phyloP scores from a whole-genome alignment of 2,888 invertebrate species.

The Megaustenia siamemsis region DNA sequence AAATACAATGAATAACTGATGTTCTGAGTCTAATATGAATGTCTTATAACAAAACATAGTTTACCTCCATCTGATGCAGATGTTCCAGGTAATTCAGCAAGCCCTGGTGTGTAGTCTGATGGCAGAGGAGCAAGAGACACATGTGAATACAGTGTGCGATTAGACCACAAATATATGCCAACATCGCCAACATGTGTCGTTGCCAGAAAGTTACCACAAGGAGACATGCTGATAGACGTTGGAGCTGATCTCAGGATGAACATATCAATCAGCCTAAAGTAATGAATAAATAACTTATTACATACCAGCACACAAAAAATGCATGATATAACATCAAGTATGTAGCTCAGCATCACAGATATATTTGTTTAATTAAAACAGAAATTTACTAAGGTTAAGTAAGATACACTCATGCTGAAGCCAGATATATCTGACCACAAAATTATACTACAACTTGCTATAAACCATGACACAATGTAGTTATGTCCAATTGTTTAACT shows the following conservation, averaged over 20 bases:
- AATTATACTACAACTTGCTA: too few species aligned
- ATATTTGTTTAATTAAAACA: too few species aligned
- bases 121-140: slow-evolving; percentile 85
- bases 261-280: slow-evolving; percentile 81
- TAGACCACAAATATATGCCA: slow-evolving; percentile 96
- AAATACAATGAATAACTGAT: too few species aligned
- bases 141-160: slow-evolving; percentile 90
- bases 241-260: slow-evolving; percentile 88
- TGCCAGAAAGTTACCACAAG: slow-evolving; percentile 92
- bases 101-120: slow-evolving; percentile 78
- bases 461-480: too few species aligned
- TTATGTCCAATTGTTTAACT: too few species aligned
- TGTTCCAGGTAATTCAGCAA: slow-evolving; percentile 73
- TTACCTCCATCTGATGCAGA: slow-evolving; percentile 61
- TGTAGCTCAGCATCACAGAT: background rate
- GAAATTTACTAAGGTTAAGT: too few species aligned
- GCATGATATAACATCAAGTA: background rate
- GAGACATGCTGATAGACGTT: slow-evolving; percentile 92
- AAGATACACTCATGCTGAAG: too few species aligned
- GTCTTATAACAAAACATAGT: background rate
- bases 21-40: too few species aligned
- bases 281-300: background rate
- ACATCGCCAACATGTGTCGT: slow-evolving; percentile 93
- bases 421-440: too few species aligned
- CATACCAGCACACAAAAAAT: background rate